Conservation (phyloP, 2,888 invertebrate genomes). For the Drosophila recens region DNA sequence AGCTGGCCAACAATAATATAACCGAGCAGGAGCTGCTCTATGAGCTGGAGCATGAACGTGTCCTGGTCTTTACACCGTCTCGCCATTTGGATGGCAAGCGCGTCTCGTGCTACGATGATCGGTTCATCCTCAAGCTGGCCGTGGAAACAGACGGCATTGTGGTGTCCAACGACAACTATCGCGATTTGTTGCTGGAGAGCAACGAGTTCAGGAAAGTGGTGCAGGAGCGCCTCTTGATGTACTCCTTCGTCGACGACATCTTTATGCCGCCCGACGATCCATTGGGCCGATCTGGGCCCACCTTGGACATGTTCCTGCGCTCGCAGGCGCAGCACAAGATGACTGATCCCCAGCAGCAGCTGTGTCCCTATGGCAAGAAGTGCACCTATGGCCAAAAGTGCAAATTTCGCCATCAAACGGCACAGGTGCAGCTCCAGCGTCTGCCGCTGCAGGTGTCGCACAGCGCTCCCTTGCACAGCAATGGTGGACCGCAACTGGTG, state of each 20-base stretch:
- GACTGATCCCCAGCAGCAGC: slow-evolving; percentile 90
- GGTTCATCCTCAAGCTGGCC: slow-evolving; percentile 95
- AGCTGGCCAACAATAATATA: slow-evolving; percentile 94
- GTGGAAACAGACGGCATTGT: slow-evolving; percentile 95
- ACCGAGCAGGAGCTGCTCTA: slow-evolving; percentile 94
- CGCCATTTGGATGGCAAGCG: slow-evolving; percentile 94
- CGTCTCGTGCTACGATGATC: slow-evolving; percentile 94
- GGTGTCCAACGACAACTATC: slow-evolving; percentile 98
- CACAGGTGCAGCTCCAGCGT: slow-evolving; percentile 50
- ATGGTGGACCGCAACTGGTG: slow-evolving; percentile 55
- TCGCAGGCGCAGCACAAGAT: slow-evolving; percentile 87
- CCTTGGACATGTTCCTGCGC: slow-evolving; percentile 92
- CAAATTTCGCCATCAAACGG: slow-evolving; percentile 94
- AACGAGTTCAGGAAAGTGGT: slow-evolving; percentile 95
- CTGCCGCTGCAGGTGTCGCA: slow-evolving; percentile 71
- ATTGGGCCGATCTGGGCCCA: slow-evolving; percentile 94
- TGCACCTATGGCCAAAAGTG: slow-evolving; percentile 99
- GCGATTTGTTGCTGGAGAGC: slow-evolving; percentile 94
- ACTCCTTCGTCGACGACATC: slow-evolving; percentile 97
- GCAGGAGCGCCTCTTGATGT: slow-evolving; percentile 97
- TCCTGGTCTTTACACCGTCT: slow-evolving; percentile 97
- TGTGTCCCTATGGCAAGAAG: slow-evolving; percentile 97
- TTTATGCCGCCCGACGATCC: slow-evolving; percentile 99
- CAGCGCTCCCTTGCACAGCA: slow-evolving; percentile 68
- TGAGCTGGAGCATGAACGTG: slow-evolving; percentile 93